Evolutionary conservation across 2,888 invertebrate genomes (phyloP), one percentile per base, ranked within the genome.

Genomic region (Leptinotarsa tumamoca): DNA sequence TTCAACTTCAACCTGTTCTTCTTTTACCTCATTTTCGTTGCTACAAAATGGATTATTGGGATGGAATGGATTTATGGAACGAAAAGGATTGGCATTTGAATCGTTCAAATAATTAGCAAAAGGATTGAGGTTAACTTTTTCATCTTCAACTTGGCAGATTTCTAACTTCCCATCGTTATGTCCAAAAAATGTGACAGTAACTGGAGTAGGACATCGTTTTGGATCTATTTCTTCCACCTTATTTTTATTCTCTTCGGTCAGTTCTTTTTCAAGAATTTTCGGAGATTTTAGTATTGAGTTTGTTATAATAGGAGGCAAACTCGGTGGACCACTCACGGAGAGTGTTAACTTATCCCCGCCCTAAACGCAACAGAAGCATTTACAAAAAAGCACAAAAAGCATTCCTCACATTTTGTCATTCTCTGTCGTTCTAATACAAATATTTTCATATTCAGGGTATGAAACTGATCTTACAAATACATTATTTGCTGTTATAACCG

Each of bases 281-380:
- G 83, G 76, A 71, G 81, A 80, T 77, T 81, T 81, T 15, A 79
- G 73, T 14, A 78, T 74, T 3, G 80, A 81, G 73, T 78, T 78
- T 17, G 81, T 80, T 68, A 80, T 78, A 56, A 80, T 79, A 21
- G 78, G 78, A 67, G 79, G 78, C 74, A 76, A 80, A 76, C 79
- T 85, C 7, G 85, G 84, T 4, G 87, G 87, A 68, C 92, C 92
- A 82, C 91, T 91, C 83, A 93, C 91, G 78, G 92, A 91, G 77
- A 93, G 88, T 72, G 93, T 93, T 85, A 93, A 87, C 86, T 93
- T 93, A 86, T 93, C 93, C 83, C 93, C 93, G 81, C 93, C 93
- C 93, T 93, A 85, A 83, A 79, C 50, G 67, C 56, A 67, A 72
- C 27, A 73, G 33, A 72, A 67, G 74, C 67, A 72, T 76, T 73